A percentile compares a stretch with the other conserved stretches of the same genome.
Evolutionary conservation across 2,113 vertebrate species (phyloP).

Genomic region (Peromyscus californicus): DNA sequence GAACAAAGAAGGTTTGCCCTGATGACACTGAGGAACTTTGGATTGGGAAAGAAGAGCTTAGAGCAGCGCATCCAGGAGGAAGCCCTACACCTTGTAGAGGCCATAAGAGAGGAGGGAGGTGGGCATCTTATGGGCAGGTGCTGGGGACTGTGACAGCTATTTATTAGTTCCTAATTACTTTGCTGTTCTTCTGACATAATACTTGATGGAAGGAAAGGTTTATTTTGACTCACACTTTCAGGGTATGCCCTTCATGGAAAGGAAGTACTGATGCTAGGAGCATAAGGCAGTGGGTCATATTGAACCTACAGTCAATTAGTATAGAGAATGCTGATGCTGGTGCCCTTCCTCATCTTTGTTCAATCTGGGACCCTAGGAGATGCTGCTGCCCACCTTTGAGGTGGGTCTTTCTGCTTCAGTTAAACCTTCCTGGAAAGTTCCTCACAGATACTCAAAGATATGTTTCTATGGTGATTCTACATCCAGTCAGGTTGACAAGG

Average conservation of each 20-base stretch:
- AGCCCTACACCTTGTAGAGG: slow-evolving; percentile 81
- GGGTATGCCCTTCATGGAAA: too few relatives aligned
- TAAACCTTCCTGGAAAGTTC: background rate
- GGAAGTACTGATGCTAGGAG: background rate
- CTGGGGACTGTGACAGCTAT: background rate
- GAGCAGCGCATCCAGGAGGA: slow-evolving; percentile 89
- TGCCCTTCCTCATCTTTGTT: background rate
- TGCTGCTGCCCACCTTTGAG: background rate
- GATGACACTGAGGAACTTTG: slow-evolving; percentile 86
- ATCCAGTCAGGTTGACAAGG: background rate
- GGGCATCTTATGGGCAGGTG: background rate
- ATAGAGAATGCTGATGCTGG: background rate
- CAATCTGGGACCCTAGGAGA: background rate
- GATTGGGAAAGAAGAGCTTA: slow-evolving; percentile 73
- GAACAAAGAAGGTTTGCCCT: slow-evolving; percentile 66
- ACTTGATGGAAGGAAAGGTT: background rate
- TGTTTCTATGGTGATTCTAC: background rate
- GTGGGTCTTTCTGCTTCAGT: background rate
- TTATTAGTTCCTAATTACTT: background rate
- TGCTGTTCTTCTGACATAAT: background rate
- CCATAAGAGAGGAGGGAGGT: slow-evolving; percentile 87
- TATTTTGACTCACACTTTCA: background rate
- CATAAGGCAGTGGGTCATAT: too few relatives aligned
- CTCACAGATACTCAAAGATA: background rate
- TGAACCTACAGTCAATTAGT: too few relatives aligned